Conservation (phyloP, 2,888 invertebrate genomes). For the Didymodactylos carnosus region DNA sequence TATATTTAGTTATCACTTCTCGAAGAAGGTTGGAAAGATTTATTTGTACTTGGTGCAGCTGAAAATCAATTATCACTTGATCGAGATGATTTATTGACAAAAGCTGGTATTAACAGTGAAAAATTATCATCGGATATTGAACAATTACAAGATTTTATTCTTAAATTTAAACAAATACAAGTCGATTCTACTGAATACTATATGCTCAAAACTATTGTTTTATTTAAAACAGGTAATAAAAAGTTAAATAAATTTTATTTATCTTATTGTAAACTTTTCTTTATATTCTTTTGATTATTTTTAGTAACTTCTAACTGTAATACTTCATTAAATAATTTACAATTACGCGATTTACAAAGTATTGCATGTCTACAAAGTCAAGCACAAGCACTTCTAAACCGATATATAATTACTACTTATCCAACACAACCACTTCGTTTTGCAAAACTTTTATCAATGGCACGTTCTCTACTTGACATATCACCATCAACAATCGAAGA, state of each 20-base stretch:
- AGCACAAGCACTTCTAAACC: constrained; percentile 50
- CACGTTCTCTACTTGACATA: constrained; percentile 46
- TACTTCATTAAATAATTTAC: not conserved
- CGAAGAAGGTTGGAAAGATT: constrained; percentile 71
- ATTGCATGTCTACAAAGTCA: constrained; percentile 55
- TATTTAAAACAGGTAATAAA: constrained; percentile 59
- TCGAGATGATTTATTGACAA: constrained; percentile 48
- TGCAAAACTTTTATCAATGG: constrained; percentile 51
- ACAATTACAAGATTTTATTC: constrained; percentile 44
- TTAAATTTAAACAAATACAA: constrained; percentile 49
- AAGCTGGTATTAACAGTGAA: constrained; percentile 18
- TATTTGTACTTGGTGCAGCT: constrained; percentile 71
- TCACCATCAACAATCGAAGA: constrained; percentile 44
- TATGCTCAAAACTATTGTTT: constrained; percentile 58
- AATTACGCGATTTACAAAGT: constrained; percentile 41
- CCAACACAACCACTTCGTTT: constrained; percentile 53
- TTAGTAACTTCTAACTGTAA: too few relatives aligned
- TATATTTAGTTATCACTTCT: constrained; percentile 45
- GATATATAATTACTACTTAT: constrained; percentile 47
- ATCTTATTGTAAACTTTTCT: too few relatives aligned
- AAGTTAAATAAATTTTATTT: too few relatives aligned
- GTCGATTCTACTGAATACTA: constrained; percentile 64
- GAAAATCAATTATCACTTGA: constrained; percentile 62
- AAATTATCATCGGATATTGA: constrained; percentile 22
- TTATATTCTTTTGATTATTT: too few relatives aligned